phyloP scores from a whole-genome alignment of 2,888 invertebrate genomes.

The Philaethria dido region DNA sequence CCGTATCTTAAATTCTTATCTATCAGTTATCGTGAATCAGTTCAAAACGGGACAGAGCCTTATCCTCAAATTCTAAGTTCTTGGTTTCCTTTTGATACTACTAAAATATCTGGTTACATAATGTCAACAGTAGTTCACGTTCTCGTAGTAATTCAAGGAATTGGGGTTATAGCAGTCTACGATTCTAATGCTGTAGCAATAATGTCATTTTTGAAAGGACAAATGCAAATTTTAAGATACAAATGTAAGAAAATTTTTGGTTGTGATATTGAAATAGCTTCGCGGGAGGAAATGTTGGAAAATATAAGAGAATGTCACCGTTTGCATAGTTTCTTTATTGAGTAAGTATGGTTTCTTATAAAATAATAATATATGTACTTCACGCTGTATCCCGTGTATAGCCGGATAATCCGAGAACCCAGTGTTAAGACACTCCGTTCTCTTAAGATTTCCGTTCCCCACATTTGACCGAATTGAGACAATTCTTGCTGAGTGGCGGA shows the following conservation, averaged over 20 bases:
- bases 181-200: conserved; percentile 61
- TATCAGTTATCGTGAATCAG: conserved; percentile 52
- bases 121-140: conserved; percentile 55
- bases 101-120: conserved; percentile 60
- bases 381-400: too few species aligned
- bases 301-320: conserved; percentile 65
- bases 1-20: conserved; percentile 58
- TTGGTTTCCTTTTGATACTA: conserved; percentile 70
- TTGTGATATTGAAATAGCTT: conserved; percentile 34
- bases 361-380: not conserved
- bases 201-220: conserved; percentile 67
- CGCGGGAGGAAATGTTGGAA: conserved; percentile 45
- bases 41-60: conserved; percentile 54
- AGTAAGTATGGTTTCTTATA: conserved; percentile 51
- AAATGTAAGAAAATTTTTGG: conserved; percentile 58
- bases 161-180: conserved; percentile 57
- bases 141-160: conserved; percentile 54
- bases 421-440: too few species aligned
- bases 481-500: too few species aligned
- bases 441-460: too few species aligned
- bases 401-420: too few species aligned
- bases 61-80: conserved; percentile 62
- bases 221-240: conserved; percentile 57
- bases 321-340: conserved; percentile 58
- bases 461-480: too few species aligned